Percentiles rank a stretch among this genome's conserved stretches.
Conservation (phyloP, 2,113 vertebrate species). For the Varanus salvator region DNA sequence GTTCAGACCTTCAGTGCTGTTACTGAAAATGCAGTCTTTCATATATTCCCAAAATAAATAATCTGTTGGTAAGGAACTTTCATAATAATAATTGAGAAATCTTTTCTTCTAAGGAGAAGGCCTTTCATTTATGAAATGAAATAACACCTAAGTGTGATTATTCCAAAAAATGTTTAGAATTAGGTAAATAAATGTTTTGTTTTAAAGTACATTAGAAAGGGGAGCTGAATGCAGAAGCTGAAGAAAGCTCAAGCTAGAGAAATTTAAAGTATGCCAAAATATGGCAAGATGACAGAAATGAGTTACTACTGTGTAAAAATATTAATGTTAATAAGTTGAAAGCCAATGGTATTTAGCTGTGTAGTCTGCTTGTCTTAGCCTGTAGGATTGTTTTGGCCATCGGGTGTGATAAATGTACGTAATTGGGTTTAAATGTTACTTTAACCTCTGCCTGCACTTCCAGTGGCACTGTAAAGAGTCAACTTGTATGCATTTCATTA, state of each 20-base stretch:
- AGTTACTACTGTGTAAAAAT: background rate
- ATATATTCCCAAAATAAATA: background rate
- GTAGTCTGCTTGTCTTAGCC: conserved; percentile 5
- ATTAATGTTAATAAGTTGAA: background rate
- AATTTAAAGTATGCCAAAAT: background rate
- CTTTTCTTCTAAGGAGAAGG: background rate
- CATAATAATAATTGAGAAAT: too few relatives aligned
- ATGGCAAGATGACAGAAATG: background rate
- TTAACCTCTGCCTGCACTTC: conserved; percentile 3
- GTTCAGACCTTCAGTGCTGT: background rate
- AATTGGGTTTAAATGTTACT: conserved; percentile 53
- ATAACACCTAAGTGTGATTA: background rate
- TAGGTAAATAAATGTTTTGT: background rate
- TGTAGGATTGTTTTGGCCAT: conserved; percentile 30
- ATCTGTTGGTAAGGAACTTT: background rate
- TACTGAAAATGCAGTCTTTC: background rate
- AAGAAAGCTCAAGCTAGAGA: background rate
- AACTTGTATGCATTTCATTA: conserved; percentile 43
- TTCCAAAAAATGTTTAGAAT: background rate
- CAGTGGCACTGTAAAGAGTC: conserved; percentile 29
- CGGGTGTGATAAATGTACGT: conserved; percentile 35
- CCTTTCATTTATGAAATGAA: background rate
- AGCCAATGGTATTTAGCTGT: background rate
- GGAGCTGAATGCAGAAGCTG: background rate
- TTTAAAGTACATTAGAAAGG: background rate